Evolutionary conservation across 2,797 vertebrate genomes (phyloP), one percentile per base, ranked within the genome.

Genomic region (Enteromius unitaeniatus): DNA sequence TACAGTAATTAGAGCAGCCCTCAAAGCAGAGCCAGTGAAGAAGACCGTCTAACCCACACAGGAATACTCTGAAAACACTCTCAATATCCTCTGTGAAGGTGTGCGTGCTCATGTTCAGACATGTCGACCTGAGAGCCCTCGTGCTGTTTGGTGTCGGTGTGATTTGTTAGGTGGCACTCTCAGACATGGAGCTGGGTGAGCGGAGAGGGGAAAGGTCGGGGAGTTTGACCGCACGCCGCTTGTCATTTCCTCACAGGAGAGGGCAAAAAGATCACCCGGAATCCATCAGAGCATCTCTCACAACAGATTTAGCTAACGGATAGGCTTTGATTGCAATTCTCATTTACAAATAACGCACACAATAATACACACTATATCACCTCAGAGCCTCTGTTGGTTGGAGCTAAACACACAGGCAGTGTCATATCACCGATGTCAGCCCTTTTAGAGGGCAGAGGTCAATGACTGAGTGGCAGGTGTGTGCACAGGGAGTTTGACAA

Each of bases 401-500:
- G 15, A 76, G 47, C 83, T 86, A 87, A 88, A 86, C 85, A 88
- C 83, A 87, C 79, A 81, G 47, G 77, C 42, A 9, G 53, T 78
- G 68, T 84, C 55, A 17, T 74, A 67, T 79, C 62, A 81, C 37
- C 51, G 2, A 23, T 89, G 79, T 84, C 72, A 78, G 79, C 65
- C 76, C 45, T 77, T 70, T 74, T 67, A 62, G 82, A 76, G 84
- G 86, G 87, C 80, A 80, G 49, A 82, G 84, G 87, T 89, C 86
- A 82, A 47, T 79, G 69, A 68, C 51, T 88, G 85, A 78, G 21
- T 76, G 84, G 79, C 75, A 73, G 53, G 23, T 21, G 19, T 69
- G 76, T 64, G 67, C 47, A 64, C 3, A 21, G 73, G 62, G 55
- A 58, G 55, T 34, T 34, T 65, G 69, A 26, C 17, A 49, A 10